These are phyloP conservation scores for Drosophila monieri DNA, from an alignment of 2,888 invertebrate species.

Conservation along the genomic window DNA sequence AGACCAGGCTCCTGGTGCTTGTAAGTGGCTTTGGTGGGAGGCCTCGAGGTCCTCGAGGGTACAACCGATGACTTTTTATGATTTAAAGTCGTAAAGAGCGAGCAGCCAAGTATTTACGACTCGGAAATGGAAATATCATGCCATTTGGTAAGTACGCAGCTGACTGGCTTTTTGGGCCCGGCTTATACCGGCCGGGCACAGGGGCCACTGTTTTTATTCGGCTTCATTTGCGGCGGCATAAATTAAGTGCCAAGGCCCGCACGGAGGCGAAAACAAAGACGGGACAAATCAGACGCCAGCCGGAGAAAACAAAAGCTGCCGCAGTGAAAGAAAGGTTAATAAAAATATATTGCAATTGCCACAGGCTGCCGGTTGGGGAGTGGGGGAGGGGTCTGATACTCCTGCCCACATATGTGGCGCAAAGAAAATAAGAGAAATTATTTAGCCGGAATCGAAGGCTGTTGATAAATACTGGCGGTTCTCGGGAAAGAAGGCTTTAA, in stretches of 20 bases:
- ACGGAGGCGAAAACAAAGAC: constrained; percentile 44
- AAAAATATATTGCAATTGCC: constrained; percentile 63
- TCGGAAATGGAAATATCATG: constrained; percentile 63
- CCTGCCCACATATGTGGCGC: constrained; percentile 2
- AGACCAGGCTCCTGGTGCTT: constrained; percentile 20
- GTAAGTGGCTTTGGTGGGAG: constrained; percentile 26
- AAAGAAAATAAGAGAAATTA: constrained; percentile 8
- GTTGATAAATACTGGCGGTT: constrained; percentile 49
- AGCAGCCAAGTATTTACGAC: constrained; percentile 72
- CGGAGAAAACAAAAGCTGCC: constrained; percentile 49
- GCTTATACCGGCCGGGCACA: background rate
- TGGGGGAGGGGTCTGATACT: background rate
- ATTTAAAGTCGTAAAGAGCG: constrained; percentile 75
- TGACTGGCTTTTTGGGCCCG: constrained; percentile 24
- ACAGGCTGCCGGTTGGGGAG: background rate
- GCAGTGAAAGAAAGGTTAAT: constrained; percentile 61
- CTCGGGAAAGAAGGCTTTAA: constrained; percentile 48
- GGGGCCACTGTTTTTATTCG: constrained; percentile 60
- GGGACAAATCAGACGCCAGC: constrained; percentile 40
- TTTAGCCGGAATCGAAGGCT: background rate
- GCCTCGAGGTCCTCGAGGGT: constrained; percentile 17
- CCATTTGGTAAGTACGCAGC: constrained; percentile 55
- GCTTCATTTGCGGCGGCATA: constrained; percentile 74
- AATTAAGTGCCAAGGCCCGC: constrained; percentile 72
- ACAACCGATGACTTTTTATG: constrained; percentile 64